Evolutionary conservation across 2,113 vertebrate genomes (phyloP).

Genomic region (Actenoides lindsayi): DNA sequence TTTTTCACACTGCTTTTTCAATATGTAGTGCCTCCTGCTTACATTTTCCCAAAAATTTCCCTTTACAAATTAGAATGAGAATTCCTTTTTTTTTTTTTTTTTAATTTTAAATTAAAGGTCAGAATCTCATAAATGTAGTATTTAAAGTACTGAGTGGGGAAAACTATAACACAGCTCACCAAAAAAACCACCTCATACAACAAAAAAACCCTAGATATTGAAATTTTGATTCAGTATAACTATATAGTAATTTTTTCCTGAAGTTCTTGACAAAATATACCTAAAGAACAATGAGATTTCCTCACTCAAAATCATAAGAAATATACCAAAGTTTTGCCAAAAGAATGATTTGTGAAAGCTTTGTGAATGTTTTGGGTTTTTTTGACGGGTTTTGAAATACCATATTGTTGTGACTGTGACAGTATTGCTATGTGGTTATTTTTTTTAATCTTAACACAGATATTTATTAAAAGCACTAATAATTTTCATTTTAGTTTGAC

Average conservation of each 20-base stretch:
- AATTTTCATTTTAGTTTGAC: not conserved
- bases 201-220: not conserved
- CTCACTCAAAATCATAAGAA: not conserved
- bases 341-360: not conserved
- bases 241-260: not conserved
- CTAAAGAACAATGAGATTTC: not conserved
- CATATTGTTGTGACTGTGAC: not conserved
- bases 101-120: not conserved
- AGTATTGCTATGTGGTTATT: not conserved
- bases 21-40: not conserved
- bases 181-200: not conserved
- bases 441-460: not conserved
- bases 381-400: not conserved
- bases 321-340: not conserved
- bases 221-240: not conserved
- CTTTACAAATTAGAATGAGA: not conserved
- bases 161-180: rapidly evolving
- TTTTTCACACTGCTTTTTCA: not conserved
- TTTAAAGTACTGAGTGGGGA: not conserved
- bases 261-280: not conserved
- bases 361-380: not conserved
- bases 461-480: not conserved
- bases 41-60: not conserved
- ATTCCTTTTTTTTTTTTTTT: not conserved
- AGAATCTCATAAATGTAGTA: not conserved